phyloP scores from a whole-genome alignment of 2,113 vertebrate genomes.

The Podiceps cristatus region DNA sequence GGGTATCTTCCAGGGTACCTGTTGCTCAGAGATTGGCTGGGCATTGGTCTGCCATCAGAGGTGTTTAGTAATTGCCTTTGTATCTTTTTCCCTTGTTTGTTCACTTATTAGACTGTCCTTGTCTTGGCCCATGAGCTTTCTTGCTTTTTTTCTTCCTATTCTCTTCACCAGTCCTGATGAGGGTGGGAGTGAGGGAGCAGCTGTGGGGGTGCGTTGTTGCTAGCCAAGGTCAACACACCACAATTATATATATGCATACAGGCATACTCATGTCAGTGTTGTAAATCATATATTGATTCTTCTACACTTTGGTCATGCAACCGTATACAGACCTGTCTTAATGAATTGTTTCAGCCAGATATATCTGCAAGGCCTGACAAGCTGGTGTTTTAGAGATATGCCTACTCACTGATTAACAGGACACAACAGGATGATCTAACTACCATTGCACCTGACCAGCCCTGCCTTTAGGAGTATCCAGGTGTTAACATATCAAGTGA shows the following conservation, averaged over 20 bases:
- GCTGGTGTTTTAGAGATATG: neutral
- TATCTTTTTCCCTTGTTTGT: accelerated
- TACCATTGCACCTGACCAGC: neutral
- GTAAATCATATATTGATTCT: neutral
- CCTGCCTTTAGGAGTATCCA: neutral
- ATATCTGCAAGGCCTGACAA: neutral
- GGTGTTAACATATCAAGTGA: neutral
- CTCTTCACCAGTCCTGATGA: neutral
- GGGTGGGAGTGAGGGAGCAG: neutral
- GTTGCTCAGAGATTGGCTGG: neutral
- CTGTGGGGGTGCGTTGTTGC: neutral
- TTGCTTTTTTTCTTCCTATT: neutral
- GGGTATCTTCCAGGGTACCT: neutral
- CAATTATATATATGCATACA: neutral
- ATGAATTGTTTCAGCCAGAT: neutral
- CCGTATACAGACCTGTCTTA: neutral
- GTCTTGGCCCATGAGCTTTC: accelerated
- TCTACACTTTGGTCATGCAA: neutral
- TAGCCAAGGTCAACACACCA: neutral
- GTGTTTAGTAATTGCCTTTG: neutral
- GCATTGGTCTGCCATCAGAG: neutral
- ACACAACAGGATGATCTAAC: neutral
- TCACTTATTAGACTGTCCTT: neutral
- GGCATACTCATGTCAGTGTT: neutral
- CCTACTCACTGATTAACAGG: neutral